A percentile compares a stretch with the other conserved stretches of the same genome.
Conservation (phyloP, 2,797 vertebrate genomes). For the Nyctalus aviator region DNA sequence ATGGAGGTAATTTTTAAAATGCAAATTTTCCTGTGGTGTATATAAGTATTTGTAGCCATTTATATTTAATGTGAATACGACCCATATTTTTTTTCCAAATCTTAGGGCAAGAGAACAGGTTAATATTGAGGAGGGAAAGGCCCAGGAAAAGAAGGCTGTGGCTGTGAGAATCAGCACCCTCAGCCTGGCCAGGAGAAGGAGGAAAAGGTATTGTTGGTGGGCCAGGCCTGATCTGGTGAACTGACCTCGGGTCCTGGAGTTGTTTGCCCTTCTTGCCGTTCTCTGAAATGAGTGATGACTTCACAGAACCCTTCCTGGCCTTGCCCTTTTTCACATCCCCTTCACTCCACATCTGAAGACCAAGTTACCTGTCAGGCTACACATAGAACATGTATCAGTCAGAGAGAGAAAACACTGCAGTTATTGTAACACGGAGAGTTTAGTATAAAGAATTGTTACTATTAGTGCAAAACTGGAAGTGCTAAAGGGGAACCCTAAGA, state of each 20-base stretch:
- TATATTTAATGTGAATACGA: neutral
- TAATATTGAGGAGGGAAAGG: neutral
- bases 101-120: neutral
- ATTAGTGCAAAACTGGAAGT: neutral
- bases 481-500: neutral
- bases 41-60: neutral
- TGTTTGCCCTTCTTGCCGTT: neutral
- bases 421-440: neutral
- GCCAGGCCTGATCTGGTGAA: neutral
- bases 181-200: neutral
- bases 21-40: neutral
- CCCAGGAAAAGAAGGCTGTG: neutral
- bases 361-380: neutral
- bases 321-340: neutral
- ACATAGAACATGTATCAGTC: neutral
- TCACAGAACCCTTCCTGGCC: neutral
- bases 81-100: neutral
- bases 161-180: neutral
- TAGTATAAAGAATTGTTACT: neutral
- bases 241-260: neutral
- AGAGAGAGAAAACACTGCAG: neutral
- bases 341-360: neutral
- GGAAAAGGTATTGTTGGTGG: neutral
- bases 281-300: neutral
- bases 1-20: neutral